phyloP scores from a whole-genome alignment of 2,113 vertebrate species.

The Sander lucioperca region DNA sequence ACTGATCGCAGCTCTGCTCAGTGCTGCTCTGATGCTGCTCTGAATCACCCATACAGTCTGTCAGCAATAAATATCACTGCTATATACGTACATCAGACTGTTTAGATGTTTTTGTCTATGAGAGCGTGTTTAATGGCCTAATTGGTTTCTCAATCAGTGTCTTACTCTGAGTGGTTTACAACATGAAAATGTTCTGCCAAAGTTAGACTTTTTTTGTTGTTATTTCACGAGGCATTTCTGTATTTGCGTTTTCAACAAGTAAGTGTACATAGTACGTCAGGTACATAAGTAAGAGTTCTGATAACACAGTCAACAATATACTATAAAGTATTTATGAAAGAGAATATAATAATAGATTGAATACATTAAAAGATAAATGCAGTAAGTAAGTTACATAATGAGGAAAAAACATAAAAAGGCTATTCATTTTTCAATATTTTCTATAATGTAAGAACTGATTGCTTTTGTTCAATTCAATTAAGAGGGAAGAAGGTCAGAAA shows the following conservation, averaged over 20 bases:
- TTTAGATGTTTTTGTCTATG: background rate
- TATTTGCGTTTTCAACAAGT: background rate
- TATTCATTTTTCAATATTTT: too few species aligned
- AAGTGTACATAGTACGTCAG: too few species aligned
- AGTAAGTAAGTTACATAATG: too few species aligned
- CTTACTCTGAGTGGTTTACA: background rate
- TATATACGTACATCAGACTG: background rate
- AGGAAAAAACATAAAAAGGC: background rate
- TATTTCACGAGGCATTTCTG: background rate
- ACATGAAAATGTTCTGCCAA: background rate
- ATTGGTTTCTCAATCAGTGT: background rate
- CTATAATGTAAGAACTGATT: too few species aligned
- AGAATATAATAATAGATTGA: too few species aligned
- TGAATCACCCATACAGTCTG: conserved; percentile 3
- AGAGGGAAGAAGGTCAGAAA: too few species aligned
- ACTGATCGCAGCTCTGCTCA: conserved; percentile 44
- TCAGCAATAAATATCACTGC: conserved; percentile 2
- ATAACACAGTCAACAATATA: too few species aligned
- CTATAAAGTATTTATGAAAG: too few species aligned
- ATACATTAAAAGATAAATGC: too few species aligned
- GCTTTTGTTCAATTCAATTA: background rate
- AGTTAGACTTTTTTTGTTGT: background rate
- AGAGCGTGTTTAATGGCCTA: background rate
- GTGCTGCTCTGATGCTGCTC: conserved; percentile 35
- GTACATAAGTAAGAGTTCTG: too few species aligned